A percentile compares a stretch with the other conserved stretches of the same genome.
Conservation (phyloP, 2,888 invertebrate genomes). For the Phyllotreta striolata region DNA sequence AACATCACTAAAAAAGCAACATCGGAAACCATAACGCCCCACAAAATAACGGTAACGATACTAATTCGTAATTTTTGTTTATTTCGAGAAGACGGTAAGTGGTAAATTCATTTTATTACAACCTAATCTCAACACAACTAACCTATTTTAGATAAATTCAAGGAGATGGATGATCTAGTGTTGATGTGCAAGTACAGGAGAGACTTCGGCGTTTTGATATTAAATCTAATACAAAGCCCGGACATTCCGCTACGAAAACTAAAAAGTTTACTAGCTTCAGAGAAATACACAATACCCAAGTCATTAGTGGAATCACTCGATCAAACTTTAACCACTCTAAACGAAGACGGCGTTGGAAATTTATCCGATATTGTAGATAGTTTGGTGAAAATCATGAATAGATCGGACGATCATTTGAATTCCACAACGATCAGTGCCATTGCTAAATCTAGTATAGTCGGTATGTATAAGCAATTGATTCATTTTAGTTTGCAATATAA, state of each 20-base stretch:
- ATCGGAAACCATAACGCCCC: constrained; percentile 69
- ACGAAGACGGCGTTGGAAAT: constrained; percentile 63
- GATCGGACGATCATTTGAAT: constrained; percentile 36
- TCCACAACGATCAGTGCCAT: constrained; percentile 53
- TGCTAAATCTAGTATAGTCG: constrained; percentile 73
- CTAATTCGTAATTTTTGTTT: constrained; percentile 79
- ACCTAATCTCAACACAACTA: not conserved
- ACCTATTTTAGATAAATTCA: constrained; percentile 63
- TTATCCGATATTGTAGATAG: constrained; percentile 56
- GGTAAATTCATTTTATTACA: not conserved
- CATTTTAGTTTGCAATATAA: too few species aligned
- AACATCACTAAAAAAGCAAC: constrained; percentile 34
- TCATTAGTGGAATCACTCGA: constrained; percentile 69
- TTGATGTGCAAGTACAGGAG: constrained; percentile 71
- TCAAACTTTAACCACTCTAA: constrained; percentile 66
- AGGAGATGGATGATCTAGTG: constrained; percentile 60
- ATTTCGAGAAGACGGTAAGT: constrained; percentile 65
- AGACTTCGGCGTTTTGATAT: constrained; percentile 80
- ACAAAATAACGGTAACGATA: constrained; percentile 80
- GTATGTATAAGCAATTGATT: too few species aligned
- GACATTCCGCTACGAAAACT: constrained; percentile 78
- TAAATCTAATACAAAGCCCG: constrained; percentile 83
- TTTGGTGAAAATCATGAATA: constrained; percentile 49
- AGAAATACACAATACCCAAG: constrained; percentile 67
- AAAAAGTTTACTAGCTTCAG: constrained; percentile 70